Conservation (phyloP, 2,888 invertebrate genomes). For the Drosophila austrosaltans region DNA sequence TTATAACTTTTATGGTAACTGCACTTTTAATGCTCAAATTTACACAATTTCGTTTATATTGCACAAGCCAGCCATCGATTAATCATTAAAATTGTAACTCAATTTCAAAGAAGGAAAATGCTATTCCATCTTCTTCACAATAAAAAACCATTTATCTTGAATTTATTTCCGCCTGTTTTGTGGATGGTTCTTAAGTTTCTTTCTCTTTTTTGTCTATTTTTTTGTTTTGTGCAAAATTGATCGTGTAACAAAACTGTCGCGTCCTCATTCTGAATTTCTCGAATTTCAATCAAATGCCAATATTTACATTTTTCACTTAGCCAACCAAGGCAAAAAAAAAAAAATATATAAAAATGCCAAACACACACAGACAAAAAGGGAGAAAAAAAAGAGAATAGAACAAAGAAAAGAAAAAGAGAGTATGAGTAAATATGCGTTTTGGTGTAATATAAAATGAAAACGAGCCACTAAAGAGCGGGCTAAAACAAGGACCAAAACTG, state of each 20-base stretch:
- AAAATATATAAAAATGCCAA: conserved; percentile 26
- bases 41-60: neutral
- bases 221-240: conserved; percentile 21
- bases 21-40: neutral
- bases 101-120: conserved; percentile 11
- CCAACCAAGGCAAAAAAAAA: conserved; percentile 15
- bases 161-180: neutral
- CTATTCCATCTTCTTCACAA: conserved; percentile 12
- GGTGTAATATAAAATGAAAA: conserved; percentile 38
- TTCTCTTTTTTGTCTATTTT: neutral
- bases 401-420: neutral
- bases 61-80: conserved; percentile 18
- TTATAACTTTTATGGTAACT: no score
- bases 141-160: conserved; percentile 16
- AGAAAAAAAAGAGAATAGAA: neutral
- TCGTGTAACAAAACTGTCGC: conserved; percentile 16
- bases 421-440: conserved; percentile 33
- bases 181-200: neutral
- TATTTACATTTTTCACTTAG: conserved; percentile 59
- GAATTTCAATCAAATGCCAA: conserved; percentile 59
- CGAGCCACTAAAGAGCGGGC: conserved; percentile 39
- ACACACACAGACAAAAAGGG: conserved; percentile 23
- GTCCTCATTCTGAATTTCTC: conserved; percentile 33
- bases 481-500: conserved; percentile 1
- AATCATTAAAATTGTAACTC: conserved; percentile 19